A percentile compares a stretch with the other conserved stretches of the same genome.
These are phyloP conservation scores for Sminthurides aquaticus DNA, from an alignment of 2,888 invertebrate genomes.

Conservation along the genomic window DNA sequence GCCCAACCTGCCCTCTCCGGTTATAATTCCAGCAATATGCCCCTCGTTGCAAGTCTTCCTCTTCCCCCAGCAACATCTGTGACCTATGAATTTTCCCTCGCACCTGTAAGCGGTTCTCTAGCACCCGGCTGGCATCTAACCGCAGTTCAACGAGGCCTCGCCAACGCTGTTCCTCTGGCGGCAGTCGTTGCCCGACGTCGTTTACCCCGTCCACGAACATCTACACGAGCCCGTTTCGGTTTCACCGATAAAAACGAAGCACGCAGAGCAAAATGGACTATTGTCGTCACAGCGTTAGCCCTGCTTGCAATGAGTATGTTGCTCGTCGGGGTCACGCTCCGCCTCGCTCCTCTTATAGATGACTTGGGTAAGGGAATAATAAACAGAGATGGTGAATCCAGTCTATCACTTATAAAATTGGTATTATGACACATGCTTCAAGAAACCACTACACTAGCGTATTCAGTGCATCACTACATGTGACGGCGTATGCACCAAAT, in stretches of 20 bases:
- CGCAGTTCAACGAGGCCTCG: slow-evolving; percentile 41
- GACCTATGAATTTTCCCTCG: slow-evolving; percentile 41
- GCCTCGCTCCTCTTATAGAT: slow-evolving; percentile 91
- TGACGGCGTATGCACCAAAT: neutral
- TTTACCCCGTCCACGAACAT: slow-evolving; percentile 36
- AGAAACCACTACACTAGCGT: no score
- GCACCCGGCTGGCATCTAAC: slow-evolving; percentile 42
- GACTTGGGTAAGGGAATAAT: slow-evolving; percentile 71
- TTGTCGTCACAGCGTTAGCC: slow-evolving; percentile 81
- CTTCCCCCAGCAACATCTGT: slow-evolving; percentile 39
- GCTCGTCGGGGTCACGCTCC: slow-evolving; percentile 79
- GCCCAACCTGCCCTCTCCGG: neutral
- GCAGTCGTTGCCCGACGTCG: slow-evolving; percentile 41
- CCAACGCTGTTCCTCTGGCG: slow-evolving; percentile 39
- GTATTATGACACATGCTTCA: no score
- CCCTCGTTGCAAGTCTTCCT: slow-evolving; percentile 38
- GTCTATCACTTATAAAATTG: no score
- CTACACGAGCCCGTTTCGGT: slow-evolving; percentile 37
- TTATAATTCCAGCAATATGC: slow-evolving; percentile 26
- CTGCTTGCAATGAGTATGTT: slow-evolving; percentile 80
- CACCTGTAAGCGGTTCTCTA: slow-evolving; percentile 41
- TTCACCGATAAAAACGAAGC: slow-evolving; percentile 42
- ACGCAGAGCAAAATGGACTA: slow-evolving; percentile 71
- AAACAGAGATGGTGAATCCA: neutral
- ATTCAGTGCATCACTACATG: neutral